Conservation (phyloP, 2,797 vertebrate species). For the Pseudomugil gertrudae region DNA sequence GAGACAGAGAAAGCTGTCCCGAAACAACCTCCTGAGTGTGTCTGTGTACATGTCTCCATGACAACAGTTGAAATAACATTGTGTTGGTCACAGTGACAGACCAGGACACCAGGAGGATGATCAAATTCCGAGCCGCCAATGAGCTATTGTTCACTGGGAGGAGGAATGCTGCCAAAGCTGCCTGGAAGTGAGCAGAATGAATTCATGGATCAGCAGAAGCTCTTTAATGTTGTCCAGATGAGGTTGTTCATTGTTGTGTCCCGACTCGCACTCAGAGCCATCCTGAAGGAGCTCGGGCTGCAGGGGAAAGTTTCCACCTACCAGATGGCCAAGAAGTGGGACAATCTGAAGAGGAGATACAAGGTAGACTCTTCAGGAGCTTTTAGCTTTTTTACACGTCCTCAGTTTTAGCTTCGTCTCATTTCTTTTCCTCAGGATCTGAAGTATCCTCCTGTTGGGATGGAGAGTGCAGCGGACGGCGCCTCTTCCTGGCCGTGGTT, state of each 20-base stretch:
- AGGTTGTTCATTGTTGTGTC: conserved; percentile 1
- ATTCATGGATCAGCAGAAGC: too few species aligned
- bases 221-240: not conserved
- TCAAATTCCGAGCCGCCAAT: conserved; percentile 73
- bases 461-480: conserved; percentile 65
- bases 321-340: conserved; percentile 80
- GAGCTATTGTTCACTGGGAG: conserved; percentile 74
- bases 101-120: conserved; percentile 76
- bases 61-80: not conserved
- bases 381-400: not conserved
- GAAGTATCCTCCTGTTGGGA: conserved; percentile 76
- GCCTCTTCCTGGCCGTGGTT: conserved; percentile 81
- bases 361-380: conserved; percentile 60
- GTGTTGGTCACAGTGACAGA: conserved; percentile 66
- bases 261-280: conserved; percentile 58
- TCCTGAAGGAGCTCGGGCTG: conserved; percentile 74
- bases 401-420: too few species aligned
- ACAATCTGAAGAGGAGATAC: conserved; percentile 79
- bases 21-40: not conserved
- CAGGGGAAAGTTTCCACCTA: conserved; percentile 76
- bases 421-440: conserved; percentile 61
- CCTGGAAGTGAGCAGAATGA: conserved; percentile 71
- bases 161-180: conserved; percentile 77
- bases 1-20: not conserved
- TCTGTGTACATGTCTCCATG: not conserved